These are phyloP conservation scores for Didymodactylos carnosus DNA, from an alignment of 2,888 invertebrate genomes.

Conservation along the genomic window DNA sequence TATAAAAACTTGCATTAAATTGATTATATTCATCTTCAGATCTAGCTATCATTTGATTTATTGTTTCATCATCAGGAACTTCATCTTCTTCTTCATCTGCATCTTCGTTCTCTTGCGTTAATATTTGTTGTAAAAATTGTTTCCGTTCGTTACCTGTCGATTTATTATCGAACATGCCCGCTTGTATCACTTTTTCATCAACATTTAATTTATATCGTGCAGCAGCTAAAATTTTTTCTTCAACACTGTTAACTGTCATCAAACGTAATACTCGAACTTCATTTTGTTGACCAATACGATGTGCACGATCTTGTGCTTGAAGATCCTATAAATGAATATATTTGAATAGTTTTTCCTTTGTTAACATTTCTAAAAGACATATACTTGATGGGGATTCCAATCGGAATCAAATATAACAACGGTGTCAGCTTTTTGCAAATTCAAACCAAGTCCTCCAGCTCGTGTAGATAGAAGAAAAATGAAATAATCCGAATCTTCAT, in stretches of 20 bases:
- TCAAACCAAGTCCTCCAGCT: constrained; percentile 90
- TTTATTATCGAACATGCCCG: constrained; percentile 99
- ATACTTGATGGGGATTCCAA: constrained; percentile 89
- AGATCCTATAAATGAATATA: constrained; percentile 46
- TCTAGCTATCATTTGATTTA: constrained; percentile 95
- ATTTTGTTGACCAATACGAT: constrained; percentile 94
- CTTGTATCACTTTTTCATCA: constrained; percentile 98
- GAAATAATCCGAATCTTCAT: constrained; percentile 66
- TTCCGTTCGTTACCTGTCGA: constrained; percentile 88
- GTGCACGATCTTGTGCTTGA: constrained; percentile 97
- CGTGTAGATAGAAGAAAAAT: constrained; percentile 84
- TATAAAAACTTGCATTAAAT: constrained; percentile 27
- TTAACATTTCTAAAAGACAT: not conserved
- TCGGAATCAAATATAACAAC: constrained; percentile 98
- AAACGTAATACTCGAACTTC: constrained; percentile 87
- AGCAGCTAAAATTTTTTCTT: constrained; percentile 89
- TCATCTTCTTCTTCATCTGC: constrained; percentile 73
- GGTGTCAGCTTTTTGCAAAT: constrained; percentile 92
- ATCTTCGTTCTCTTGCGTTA: constrained; percentile 55
- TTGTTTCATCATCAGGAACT: constrained; percentile 91
- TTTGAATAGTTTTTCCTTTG: no score
- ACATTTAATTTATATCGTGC: constrained; percentile 88
- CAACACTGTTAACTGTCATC: constrained; percentile 96
- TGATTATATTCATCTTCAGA: constrained; percentile 78
- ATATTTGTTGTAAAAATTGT: constrained; percentile 77